Percentiles rank a stretch among this genome's conserved stretches.
Conservation (phyloP, 2,888 invertebrate species). For the Anthophora plumipes region DNA sequence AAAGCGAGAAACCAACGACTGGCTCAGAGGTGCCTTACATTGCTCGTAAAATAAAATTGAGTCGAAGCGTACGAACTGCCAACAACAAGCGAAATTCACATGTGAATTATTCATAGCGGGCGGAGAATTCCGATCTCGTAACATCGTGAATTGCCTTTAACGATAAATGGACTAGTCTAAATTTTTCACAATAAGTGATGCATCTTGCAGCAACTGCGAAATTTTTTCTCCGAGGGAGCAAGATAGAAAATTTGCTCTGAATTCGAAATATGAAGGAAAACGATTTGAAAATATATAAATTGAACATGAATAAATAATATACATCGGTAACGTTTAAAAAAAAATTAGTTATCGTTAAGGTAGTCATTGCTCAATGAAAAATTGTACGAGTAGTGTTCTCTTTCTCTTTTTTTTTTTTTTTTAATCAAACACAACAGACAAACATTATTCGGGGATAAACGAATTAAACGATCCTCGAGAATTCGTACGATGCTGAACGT, state of each 20-base stretch:
- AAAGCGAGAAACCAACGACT: conserved; percentile 3
- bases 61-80: conserved; percentile 23
- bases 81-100: conserved; percentile 29
- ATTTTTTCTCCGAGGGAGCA: neutral
- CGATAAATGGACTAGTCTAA: conserved; percentile 33
- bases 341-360: neutral
- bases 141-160: conserved; percentile 49
- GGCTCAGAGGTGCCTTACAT: neutral
- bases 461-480: neutral
- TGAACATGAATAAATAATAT: neutral
- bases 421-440: neutral
- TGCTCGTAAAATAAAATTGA: conserved; percentile 36
- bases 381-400: neutral
- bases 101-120: conserved; percentile 63
- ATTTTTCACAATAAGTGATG: conserved; percentile 26
- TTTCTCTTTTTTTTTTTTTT: neutral
- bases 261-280: no score
- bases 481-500: neutral
- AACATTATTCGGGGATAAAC: neutral
- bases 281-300: neutral
- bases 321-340: neutral
- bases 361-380: neutral
- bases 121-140: conserved; percentile 52
- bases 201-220: neutral
- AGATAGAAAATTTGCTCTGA: neutral